Conservation (phyloP, 2,113 vertebrate genomes). For the Rhizomys pruinosus region DNA sequence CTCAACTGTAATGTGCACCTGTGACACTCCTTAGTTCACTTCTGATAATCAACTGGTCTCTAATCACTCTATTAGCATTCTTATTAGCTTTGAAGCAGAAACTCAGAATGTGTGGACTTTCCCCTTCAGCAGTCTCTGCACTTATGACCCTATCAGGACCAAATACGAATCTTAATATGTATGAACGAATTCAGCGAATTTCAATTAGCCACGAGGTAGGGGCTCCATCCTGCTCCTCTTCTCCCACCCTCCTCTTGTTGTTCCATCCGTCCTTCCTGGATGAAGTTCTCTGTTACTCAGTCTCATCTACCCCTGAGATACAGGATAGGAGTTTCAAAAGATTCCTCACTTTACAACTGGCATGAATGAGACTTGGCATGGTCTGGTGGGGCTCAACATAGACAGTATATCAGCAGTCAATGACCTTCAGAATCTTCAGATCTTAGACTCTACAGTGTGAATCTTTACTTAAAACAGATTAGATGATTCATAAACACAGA, state of each 20-base stretch:
- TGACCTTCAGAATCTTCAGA: not conserved
- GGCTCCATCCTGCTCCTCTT: fast-evolving
- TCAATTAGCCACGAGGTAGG: not conserved
- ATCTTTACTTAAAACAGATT: not conserved
- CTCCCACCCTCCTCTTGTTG: not conserved
- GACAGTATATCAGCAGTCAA: fast-evolving
- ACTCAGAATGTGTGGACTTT: not conserved
- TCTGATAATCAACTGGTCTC: slow-evolving; percentile 47
- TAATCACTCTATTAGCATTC: slow-evolving; percentile 55
- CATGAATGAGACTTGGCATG: not conserved
- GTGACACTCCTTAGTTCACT: not conserved
- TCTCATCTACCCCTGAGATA: not conserved
- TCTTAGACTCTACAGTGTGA: not conserved
- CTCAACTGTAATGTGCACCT: not conserved
- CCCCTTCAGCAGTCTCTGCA: not conserved
- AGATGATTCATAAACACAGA: not conserved
- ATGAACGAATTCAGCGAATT: slow-evolving; percentile 34
- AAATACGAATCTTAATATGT: not conserved
- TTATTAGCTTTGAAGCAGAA: slow-evolving; percentile 41
- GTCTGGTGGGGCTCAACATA: not conserved
- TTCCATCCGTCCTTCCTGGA: not conserved
- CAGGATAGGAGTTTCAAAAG: not conserved
- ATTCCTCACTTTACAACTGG: not conserved
- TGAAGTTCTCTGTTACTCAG: not conserved
- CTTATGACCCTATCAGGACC: not conserved